A percentile compares a stretch with the other conserved stretches of the same genome.
Evolutionary conservation across 2,113 vertebrate species (phyloP).

Genomic region (Neofelis nebulosa): DNA sequence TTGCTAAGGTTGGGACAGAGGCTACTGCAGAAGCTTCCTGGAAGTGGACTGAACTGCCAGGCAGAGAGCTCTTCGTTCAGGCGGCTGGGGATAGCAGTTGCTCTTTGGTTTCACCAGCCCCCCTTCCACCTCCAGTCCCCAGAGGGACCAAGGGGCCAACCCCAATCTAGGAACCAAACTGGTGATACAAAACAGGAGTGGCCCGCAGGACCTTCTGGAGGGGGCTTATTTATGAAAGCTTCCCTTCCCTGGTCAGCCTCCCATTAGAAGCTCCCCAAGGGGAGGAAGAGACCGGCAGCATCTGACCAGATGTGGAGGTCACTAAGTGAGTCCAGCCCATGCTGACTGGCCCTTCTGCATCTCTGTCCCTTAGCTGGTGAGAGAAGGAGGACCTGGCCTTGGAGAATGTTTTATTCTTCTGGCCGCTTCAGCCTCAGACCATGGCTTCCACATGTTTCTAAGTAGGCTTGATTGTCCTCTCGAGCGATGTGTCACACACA

Average conservation of each 20-base stretch:
- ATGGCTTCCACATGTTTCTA: conserved; percentile 62
- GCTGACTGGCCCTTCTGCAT: conserved; percentile 26
- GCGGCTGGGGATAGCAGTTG: background rate
- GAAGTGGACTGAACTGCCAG: background rate
- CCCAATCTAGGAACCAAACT: background rate
- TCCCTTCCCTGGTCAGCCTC: conserved; percentile 53
- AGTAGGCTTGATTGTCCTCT: conserved; percentile 47
- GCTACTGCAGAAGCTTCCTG: background rate
- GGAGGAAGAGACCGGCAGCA: conserved; percentile 5
- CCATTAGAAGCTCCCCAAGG: conserved; percentile 27
- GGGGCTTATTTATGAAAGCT: conserved; percentile 11
- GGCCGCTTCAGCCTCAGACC: conserved; percentile 28
- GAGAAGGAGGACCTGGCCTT: conserved; percentile 23
- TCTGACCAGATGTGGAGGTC: conserved; percentile 73
- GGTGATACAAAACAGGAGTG: background rate
- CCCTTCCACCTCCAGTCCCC: background rate
- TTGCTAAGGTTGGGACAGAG: background rate
- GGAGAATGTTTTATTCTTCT: conserved; percentile 52
- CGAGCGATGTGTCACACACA: conserved; percentile 22
- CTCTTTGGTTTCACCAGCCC: conserved; percentile 3
- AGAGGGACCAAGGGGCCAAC: background rate
- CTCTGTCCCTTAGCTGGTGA: background rate
- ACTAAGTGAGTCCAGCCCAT: conserved; percentile 6
- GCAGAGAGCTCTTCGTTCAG: background rate
- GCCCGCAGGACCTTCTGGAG: background rate